phyloP scores from a whole-genome alignment of 2,888 invertebrate species.

The Timandra comae region DNA sequence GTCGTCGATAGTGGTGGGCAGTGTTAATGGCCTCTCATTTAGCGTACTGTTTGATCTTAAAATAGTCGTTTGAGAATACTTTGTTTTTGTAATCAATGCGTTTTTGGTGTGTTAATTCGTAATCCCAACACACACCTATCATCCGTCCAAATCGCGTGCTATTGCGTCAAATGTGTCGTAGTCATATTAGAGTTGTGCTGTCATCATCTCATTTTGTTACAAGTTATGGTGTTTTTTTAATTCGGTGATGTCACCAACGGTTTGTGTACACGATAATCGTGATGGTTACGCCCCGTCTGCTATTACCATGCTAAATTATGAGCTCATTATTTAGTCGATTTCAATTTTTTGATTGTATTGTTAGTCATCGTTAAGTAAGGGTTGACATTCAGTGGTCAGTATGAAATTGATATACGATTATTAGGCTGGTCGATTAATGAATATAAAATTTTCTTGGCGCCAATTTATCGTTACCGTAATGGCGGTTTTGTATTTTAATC shows the following conservation, averaged over 20 bases:
- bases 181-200: constrained; percentile 47
- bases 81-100: constrained; percentile 62
- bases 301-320: constrained; percentile 55
- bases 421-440: constrained; percentile 50
- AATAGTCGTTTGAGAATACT: constrained; percentile 54
- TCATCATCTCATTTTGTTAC: constrained; percentile 55
- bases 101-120: constrained; percentile 56
- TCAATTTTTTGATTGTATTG: constrained; percentile 48
- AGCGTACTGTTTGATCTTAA: constrained; percentile 54
- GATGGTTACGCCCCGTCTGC: constrained; percentile 56
- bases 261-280: constrained; percentile 61
- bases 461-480: constrained; percentile 15
- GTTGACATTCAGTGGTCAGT: constrained; percentile 49
- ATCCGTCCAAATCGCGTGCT: constrained; percentile 33
- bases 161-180: constrained; percentile 54
- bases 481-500: too few relatives aligned
- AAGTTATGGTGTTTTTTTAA: constrained; percentile 54
- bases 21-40: constrained; percentile 59
- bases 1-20: constrained; percentile 51
- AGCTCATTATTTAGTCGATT: constrained; percentile 52
- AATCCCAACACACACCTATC: constrained; percentile 39
- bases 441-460: constrained; percentile 39
- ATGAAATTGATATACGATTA: constrained; percentile 64
- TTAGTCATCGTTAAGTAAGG: constrained; percentile 49
- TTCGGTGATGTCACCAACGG: constrained; percentile 60